Conservation (phyloP, 2,888 invertebrate species). For the Melinaea menophilus region DNA sequence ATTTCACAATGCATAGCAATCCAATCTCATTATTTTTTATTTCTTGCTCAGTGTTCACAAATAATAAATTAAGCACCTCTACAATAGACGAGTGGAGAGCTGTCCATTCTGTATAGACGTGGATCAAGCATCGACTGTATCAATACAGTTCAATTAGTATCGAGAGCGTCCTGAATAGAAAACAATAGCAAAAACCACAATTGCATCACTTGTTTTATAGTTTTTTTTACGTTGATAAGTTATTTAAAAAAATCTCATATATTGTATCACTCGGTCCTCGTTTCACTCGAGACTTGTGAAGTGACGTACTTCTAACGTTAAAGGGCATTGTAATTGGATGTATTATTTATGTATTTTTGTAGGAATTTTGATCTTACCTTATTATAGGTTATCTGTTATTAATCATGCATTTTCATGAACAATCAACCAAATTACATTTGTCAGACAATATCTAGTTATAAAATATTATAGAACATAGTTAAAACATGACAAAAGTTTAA, state of each 20-base stretch:
- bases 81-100: constrained; percentile 8
- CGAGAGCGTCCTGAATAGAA: constrained; percentile 14
- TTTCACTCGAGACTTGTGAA: not conserved
- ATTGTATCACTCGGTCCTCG: constrained; percentile 4
- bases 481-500: not conserved
- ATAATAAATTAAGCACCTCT: constrained; percentile 11
- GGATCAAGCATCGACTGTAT: constrained; percentile 15
- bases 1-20: not conserved
- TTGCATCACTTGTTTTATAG: constrained; percentile 16
- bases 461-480: not conserved
- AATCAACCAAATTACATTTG: too few relatives aligned
- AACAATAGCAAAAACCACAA: constrained; percentile 16
- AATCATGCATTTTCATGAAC: too few relatives aligned
- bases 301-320: constrained; percentile 5
- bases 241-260: not conserved
- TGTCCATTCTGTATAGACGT: constrained; percentile 11
- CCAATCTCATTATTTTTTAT: not conserved
- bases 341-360: not conserved
- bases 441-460: not conserved
- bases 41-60: not conserved
- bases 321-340: constrained; percentile 1
- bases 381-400: too few relatives aligned
- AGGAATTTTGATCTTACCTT: not conserved
- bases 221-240: constrained; percentile 3
- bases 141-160: constrained; percentile 19